Percentiles rank a stretch among this genome's conserved stretches.
Evolutionary conservation across 2,113 vertebrate genomes (phyloP).

Genomic region (Laticauda colubrina): DNA sequence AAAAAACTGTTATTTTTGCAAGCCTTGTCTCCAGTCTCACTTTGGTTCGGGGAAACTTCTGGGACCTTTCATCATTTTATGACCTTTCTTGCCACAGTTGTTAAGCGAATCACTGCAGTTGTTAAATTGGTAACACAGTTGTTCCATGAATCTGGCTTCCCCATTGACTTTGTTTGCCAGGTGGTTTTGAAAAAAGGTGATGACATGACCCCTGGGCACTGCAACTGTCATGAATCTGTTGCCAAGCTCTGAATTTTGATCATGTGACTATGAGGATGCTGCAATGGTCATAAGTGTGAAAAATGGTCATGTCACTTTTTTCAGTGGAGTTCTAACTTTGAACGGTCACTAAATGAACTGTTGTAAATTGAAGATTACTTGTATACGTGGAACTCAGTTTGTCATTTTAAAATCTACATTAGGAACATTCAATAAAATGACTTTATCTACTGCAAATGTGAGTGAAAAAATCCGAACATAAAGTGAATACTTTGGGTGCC

Average conservation of each 20-base stretch:
- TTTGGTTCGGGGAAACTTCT: no score
- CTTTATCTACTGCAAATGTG: neutral
- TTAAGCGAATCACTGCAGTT: neutral
- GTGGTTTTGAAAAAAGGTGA: neutral
- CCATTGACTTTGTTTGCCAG: neutral
- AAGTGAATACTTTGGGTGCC: neutral
- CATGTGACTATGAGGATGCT: neutral
- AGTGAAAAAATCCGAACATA: neutral
- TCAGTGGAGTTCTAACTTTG: neutral
- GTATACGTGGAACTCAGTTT: neutral
- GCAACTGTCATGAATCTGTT: neutral
- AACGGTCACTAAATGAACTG: no score
- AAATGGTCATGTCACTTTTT: neutral
- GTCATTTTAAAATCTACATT: neutral
- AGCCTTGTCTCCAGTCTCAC: no score
- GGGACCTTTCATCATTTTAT: neutral
- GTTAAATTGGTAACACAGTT: neutral
- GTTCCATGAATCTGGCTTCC: neutral
- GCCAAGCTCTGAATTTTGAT: neutral
- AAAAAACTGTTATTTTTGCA: no score
- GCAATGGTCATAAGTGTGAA: neutral
- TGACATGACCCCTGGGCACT: neutral
- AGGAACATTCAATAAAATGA: neutral
- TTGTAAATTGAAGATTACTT: no score
- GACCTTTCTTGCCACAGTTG: neutral